Evolutionary conservation across 23 tunicate genomes (phyloP).

Genomic region (Phallusia fumigata): DNA sequence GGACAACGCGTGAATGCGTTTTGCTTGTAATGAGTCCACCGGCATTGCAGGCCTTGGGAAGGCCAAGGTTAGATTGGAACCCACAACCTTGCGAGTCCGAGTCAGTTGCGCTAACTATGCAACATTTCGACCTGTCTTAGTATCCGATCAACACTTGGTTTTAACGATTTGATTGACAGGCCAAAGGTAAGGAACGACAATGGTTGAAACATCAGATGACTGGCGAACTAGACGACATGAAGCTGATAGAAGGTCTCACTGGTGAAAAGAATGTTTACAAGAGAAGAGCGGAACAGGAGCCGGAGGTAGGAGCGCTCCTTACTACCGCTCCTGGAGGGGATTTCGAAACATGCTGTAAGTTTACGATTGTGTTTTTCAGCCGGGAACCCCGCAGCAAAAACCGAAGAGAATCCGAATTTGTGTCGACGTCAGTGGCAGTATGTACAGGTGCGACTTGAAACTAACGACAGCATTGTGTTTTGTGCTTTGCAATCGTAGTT

Average conservation of each 20-base stretch:
- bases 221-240: constrained; percentile 95
- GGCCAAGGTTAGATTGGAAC: too few species aligned
- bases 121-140: too few species aligned
- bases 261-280: constrained; percentile 94
- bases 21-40: too few species aligned
- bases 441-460: constrained; percentile 68
- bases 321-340: too few species aligned
- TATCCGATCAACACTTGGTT: too few species aligned
- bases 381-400: constrained; percentile 90
- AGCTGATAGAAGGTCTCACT: constrained; percentile 90
- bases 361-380: constrained; percentile 35
- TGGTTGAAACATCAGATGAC: constrained; percentile 90
- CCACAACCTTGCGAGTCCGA: too few species aligned
- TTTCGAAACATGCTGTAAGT: background rate
- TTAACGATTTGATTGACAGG: constrained; percentile 40
- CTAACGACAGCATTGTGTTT: background rate
- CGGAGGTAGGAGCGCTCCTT: constrained; percentile 56
- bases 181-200: constrained; percentile 89
- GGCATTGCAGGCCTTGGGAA: too few species aligned
- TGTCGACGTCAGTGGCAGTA: constrained; percentile 87
- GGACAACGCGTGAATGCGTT: too few species aligned
- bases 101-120: too few species aligned
- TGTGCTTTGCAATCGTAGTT: background rate
- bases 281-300: constrained; percentile 92
- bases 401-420: constrained; percentile 75